Conservation (phyloP, 2,888 invertebrate species). For the Oxycera nigricornis region DNA sequence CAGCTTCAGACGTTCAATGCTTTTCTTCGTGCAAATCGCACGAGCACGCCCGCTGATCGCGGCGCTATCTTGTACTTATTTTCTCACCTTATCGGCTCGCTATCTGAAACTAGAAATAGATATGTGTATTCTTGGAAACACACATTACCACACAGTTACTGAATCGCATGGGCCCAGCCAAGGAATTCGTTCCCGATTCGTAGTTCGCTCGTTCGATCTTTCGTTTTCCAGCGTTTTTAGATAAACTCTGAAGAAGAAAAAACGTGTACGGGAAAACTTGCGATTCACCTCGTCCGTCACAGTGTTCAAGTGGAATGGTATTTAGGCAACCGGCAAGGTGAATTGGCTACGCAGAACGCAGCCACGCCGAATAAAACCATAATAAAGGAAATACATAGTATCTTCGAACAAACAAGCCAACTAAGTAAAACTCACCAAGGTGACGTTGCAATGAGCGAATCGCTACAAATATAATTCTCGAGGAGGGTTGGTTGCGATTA, state of each 20-base stretch:
- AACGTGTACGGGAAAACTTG: constrained; percentile 15
- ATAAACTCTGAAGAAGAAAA: not conserved
- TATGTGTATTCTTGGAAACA: not conserved
- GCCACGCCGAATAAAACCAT: not conserved
- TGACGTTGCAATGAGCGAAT: not conserved
- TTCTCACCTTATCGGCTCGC: not conserved
- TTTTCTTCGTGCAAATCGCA: not conserved
- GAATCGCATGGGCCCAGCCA: too few species aligned
- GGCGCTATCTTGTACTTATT: constrained; percentile 14
- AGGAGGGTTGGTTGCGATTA: not conserved
- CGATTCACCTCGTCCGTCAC: constrained; percentile 5
- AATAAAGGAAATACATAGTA: not conserved
- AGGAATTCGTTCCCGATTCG: not conserved
- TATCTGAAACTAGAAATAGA: not conserved
- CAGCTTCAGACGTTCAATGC: not conserved
- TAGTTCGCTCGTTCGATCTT: not conserved
- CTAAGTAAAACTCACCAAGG: not conserved
- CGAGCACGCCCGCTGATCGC: not conserved
- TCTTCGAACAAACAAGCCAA: not conserved
- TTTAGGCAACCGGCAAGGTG: constrained; percentile 22
- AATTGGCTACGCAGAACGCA: not conserved
- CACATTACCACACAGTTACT: not conserved
- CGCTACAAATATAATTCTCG: not conserved
- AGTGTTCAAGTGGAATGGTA: constrained; percentile 9
- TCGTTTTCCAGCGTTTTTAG: not conserved